Evolutionary conservation across 2,888 invertebrate species (phyloP).

Genomic region (Marronus borbonicus): DNA sequence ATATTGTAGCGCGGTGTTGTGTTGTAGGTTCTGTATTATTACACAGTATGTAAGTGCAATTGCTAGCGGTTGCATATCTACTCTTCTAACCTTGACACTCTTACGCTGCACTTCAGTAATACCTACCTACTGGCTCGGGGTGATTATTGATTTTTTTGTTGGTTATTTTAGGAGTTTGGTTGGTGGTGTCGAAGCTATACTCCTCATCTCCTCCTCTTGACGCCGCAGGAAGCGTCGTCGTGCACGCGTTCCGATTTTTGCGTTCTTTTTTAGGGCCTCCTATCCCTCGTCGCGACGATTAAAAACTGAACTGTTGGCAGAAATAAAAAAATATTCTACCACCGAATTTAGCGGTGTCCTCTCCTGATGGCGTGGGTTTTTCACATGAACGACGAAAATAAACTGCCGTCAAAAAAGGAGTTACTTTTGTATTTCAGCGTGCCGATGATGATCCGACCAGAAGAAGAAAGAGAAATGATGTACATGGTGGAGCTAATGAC

Average conservation of each 20-base stretch:
- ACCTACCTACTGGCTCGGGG: slow-evolving; percentile 58
- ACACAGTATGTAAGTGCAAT: slow-evolving; percentile 64
- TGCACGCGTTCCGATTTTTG: slow-evolving; percentile 18
- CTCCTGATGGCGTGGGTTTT: slow-evolving; percentile 2
- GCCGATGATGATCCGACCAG: slow-evolving; percentile 1
- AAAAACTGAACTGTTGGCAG: not conserved
- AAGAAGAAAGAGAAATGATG: slow-evolving; percentile 12
- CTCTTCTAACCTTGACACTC: slow-evolving; percentile 69
- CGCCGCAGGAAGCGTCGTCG: not conserved
- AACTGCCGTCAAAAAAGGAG: slow-evolving; percentile 5
- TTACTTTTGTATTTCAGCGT: too few species aligned
- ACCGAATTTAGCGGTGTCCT: slow-evolving; percentile 2
- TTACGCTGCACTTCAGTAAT: slow-evolving; percentile 62
- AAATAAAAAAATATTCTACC: slow-evolving; percentile 1
- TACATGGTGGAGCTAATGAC: too few species aligned
- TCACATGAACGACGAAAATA: slow-evolving; percentile 9
- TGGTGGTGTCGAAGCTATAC: slow-evolving; percentile 46
- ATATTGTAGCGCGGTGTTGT: slow-evolving; percentile 58
- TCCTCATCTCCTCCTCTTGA: slow-evolving; percentile 7
- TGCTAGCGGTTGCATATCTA: slow-evolving; percentile 68
- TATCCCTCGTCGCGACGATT: not conserved
- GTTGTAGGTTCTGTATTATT: slow-evolving; percentile 61
- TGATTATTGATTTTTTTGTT: slow-evolving; percentile 60
- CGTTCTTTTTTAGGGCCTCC: slow-evolving; percentile 16
- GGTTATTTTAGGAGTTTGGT: slow-evolving; percentile 58